Percentiles rank a stretch among this genome's conserved stretches.
phyloP scores from a whole-genome alignment of 2,113 vertebrate genomes.

The Rhizomys pruinosus region DNA sequence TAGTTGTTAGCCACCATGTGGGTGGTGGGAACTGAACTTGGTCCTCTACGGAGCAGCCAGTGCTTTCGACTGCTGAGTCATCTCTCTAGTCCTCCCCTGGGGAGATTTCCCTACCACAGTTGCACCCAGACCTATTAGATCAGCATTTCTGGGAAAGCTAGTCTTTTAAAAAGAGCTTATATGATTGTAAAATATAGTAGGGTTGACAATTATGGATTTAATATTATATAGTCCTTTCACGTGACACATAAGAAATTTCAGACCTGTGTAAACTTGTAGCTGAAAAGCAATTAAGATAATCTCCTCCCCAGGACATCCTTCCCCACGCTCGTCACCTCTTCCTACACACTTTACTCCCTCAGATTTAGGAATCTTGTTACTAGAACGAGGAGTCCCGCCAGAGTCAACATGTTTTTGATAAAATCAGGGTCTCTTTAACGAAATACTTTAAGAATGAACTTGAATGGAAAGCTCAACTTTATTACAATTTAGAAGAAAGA shows the following conservation, averaged over 20 bases:
- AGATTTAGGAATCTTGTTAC: background rate
- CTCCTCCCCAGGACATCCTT: background rate
- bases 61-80: too few species aligned
- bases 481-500: background rate
- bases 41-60: too few species aligned
- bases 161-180: background rate
- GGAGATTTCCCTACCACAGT: background rate
- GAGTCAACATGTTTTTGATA: background rate
- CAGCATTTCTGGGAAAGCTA: background rate
- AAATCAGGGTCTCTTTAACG: background rate
- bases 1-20: too few species aligned
- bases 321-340: fast-evolving
- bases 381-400: background rate
- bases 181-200: background rate
- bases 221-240: background rate
- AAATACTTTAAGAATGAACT: background rate
- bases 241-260: background rate
- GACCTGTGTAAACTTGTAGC: background rate
- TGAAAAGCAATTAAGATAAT: background rate
- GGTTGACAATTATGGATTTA: background rate
- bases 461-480: background rate
- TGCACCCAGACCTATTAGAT: background rate
- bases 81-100: too few species aligned
- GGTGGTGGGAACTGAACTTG: too few species aligned
- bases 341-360: background rate